Evolutionary conservation across 1,140 invertebrate genomes (phyloP), one percentile per base, ranked within the genome.

Genomic region (Caenorhabditis brenneri): DNA sequence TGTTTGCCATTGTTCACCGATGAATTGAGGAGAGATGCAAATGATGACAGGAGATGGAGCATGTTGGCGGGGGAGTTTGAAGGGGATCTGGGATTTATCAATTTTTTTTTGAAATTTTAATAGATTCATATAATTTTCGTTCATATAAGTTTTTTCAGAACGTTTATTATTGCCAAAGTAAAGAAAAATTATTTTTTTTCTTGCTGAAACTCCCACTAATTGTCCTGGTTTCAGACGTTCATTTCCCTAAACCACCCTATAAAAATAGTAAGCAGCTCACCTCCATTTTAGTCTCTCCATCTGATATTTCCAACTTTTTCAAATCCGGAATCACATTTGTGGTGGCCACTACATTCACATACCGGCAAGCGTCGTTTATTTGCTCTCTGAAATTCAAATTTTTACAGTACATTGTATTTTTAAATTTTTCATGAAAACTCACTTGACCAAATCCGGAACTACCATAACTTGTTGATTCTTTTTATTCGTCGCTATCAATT

Each of bases 1-100:
- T 42, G 29, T 22, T n/a, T 83, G 81, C 81, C 81, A 83, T 53
- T 83, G 81, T 31, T 83, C 81, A 49, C 27, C 60, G 2, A 39
- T 33, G 42, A 83, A 83, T 36, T 65, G 49, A 15, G 81, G 81
- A 36, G 81, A 49, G 31, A 83, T 78, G 27, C 81, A 83, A 16
- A 48, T 74, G 16, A 78, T 42, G 1, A 83, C 81, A 19, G 16
- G 31, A 19, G 58, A 3, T 15, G 58, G 58, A n/a, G 58, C 29
- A 19, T 29, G 15, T 2, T 15, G 4, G 15, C 19, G 3, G 36
- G 29, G 12, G 3, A 33, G 10, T 36, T 36, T 15, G 31, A 65
- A 65, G 0, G 58, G 58, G 31, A 65, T 36, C 58, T 65, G 53
- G 2, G 22, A n/a, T n/a, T n/a, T n/a, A n/a, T n/a, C n/a, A n/a